Percentiles rank a stretch among this genome's conserved stretches.
Evolutionary conservation across 1,140 invertebrate species (phyloP).

Genomic region (Zeugodacus cucurbitae): DNA sequence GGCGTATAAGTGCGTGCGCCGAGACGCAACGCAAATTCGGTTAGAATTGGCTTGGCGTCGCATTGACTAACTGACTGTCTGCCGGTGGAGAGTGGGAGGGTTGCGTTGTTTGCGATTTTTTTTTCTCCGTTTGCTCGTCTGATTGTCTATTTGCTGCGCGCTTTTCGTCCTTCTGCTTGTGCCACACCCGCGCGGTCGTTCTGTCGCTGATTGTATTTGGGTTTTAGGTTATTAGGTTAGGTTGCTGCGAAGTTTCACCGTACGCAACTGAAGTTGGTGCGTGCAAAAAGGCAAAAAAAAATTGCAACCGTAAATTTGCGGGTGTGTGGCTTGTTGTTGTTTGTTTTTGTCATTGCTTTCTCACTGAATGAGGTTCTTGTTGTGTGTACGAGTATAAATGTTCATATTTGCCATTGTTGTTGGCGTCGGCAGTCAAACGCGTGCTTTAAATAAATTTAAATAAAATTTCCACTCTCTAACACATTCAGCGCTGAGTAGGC

Average conservation of each 20-base stretch:
- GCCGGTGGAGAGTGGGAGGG: neutral
- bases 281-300: neutral
- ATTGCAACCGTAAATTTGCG: constrained; percentile 6
- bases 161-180: neutral
- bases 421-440: neutral
- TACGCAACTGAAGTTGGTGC: neutral
- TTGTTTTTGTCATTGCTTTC: neutral
- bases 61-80: neutral
- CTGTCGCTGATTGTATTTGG: constrained; percentile 21
- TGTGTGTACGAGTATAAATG: neutral
- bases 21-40: neutral
- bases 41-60: constrained; percentile 1
- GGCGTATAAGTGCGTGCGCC: neutral
- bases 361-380: neutral
- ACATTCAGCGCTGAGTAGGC: neutral
- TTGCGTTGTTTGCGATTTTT: neutral
- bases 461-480: neutral
- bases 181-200: neutral
- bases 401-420: constrained; percentile 39
- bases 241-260: constrained; percentile 40
- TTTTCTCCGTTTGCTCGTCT: neutral
- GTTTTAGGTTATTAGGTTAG: constrained; percentile 56
- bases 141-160: neutral
- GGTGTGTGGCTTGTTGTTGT: constrained; percentile 23
- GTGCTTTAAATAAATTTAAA: constrained; percentile 45